Evolutionary conservation across 1,140 invertebrate genomes (phyloP).

Genomic region (Neodiprion fabricii): DNA sequence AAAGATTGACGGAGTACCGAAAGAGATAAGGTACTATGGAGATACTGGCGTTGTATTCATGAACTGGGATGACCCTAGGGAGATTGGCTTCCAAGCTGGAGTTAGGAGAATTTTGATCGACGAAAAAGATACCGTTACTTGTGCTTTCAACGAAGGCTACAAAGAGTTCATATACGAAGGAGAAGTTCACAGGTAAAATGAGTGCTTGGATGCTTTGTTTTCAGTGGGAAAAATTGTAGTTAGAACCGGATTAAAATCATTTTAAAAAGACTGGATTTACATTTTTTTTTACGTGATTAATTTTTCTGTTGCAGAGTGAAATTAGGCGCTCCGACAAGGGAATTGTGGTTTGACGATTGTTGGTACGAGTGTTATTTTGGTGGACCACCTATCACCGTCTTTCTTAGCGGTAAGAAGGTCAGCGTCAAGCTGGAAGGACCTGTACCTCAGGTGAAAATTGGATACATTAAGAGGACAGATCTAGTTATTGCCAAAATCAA

Average conservation of each 20-base stretch:
- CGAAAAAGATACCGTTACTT: slow-evolving; percentile 71
- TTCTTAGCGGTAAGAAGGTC: slow-evolving; percentile 79
- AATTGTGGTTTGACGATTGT: slow-evolving; percentile 86
- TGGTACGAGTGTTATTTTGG: slow-evolving; percentile 93
- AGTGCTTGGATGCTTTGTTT: slow-evolving; percentile 10
- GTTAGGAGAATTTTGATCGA: slow-evolving; percentile 71
- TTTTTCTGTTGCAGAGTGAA: slow-evolving; percentile 68
- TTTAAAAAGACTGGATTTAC: not conserved
- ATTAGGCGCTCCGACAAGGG: slow-evolving; percentile 90
- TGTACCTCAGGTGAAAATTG: slow-evolving; percentile 84
- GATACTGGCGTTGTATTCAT: slow-evolving; percentile 85
- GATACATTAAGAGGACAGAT: slow-evolving; percentile 73
- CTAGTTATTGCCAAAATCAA: slow-evolving; percentile 84
- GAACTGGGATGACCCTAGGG: slow-evolving; percentile 82
- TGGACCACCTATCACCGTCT: slow-evolving; percentile 83
- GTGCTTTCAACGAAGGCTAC: slow-evolving; percentile 77
- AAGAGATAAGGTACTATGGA: slow-evolving; percentile 87
- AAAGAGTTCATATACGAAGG: slow-evolving; percentile 76
- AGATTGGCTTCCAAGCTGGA: slow-evolving; percentile 83
- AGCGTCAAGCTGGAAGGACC: slow-evolving; percentile 84
- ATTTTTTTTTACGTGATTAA: slow-evolving; percentile 42
- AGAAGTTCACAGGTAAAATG: slow-evolving; percentile 65
- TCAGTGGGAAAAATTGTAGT: slow-evolving; percentile 18
- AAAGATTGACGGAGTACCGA: slow-evolving; percentile 80
- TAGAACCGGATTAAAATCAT: not conserved